These are phyloP conservation scores for Drosophila diplacantha DNA, from an alignment of 2,888 invertebrate genomes.

Conservation along the genomic window DNA sequence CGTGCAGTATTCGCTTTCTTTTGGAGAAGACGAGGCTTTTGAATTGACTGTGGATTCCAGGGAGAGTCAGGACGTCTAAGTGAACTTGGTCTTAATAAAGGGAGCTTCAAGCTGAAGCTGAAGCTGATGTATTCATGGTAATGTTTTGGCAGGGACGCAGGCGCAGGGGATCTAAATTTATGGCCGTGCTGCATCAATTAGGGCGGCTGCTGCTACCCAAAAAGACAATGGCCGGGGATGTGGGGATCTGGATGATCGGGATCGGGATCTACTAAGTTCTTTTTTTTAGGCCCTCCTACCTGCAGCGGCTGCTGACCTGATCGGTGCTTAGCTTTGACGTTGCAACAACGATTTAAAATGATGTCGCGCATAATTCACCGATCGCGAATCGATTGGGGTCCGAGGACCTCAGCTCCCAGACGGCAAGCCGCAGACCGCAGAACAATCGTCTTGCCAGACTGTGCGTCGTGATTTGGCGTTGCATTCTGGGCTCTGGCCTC, in stretches of 20 bases:
- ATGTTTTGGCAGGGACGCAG: slow-evolving; percentile 40
- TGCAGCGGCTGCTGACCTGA: slow-evolving; percentile 52
- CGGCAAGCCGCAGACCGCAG: slow-evolving; percentile 29
- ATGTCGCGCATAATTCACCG: slow-evolving; percentile 75
- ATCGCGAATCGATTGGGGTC: slow-evolving; percentile 50
- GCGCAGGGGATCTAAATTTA: slow-evolving; percentile 71
- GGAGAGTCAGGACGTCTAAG: neutral
- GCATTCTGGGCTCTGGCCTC: slow-evolving; percentile 9
- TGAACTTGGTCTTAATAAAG: slow-evolving; percentile 19
- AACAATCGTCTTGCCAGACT: slow-evolving; percentile 59
- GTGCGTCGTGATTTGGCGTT: slow-evolving; percentile 55
- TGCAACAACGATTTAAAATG: slow-evolving; percentile 73
- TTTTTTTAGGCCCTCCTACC: slow-evolving; percentile 26
- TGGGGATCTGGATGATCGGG: slow-evolving; percentile 18
- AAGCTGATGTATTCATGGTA: slow-evolving; percentile 63
- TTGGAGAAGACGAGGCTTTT: neutral
- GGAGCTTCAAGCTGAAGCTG: slow-evolving; percentile 11
- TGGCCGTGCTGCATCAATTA: slow-evolving; percentile 77
- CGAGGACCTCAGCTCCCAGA: slow-evolving; percentile 39
- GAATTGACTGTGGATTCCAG: neutral
- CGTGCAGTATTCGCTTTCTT: slow-evolving; percentile 39
- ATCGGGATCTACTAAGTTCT: slow-evolving; percentile 20
- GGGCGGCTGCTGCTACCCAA: slow-evolving; percentile 66
- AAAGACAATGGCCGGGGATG: slow-evolving; percentile 40
- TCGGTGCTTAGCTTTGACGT: slow-evolving; percentile 72